A percentile compares a stretch with the other conserved stretches of the same genome.
phyloP scores from a whole-genome alignment of 53 echinoderm and acorn worm species.

The Glandiceps talaboti region DNA sequence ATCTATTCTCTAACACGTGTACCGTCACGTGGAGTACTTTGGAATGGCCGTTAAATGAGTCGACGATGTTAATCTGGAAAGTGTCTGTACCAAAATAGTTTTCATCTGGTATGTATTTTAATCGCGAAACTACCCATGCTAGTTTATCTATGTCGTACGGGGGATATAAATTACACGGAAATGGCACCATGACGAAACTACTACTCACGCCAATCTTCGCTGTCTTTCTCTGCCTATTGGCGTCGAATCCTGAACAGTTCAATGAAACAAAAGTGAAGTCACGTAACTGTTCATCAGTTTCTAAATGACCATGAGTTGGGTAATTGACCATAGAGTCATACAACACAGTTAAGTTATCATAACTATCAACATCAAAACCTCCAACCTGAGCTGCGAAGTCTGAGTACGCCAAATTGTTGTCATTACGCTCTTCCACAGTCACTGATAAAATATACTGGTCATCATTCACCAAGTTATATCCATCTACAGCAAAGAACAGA shows the following conservation, averaged over 20 bases:
- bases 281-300: neutral
- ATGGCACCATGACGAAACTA: neutral
- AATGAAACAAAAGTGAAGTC: neutral
- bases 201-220: neutral
- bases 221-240: neutral
- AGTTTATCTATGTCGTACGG: neutral
- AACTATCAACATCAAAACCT: slow-evolving; percentile 30
- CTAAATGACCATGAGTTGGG: neutral
- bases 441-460: neutral
- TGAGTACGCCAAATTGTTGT: slow-evolving; percentile 20
- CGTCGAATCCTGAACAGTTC: neutral
- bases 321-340: slow-evolving; percentile 1
- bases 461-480: neutral
- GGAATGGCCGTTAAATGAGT: neutral
- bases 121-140: neutral
- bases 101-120: neutral
- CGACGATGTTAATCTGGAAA: neutral
- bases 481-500: slow-evolving; percentile 11
- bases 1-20: neutral
- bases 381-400: slow-evolving; percentile 22
- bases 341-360: slow-evolving; percentile 12
- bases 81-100: neutral
- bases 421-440: slow-evolving; percentile 13
- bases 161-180: neutral
- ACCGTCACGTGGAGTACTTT: neutral